Evolutionary conservation across 1,140 invertebrate genomes (phyloP).

Genomic region (Sinonovacula constricta): DNA sequence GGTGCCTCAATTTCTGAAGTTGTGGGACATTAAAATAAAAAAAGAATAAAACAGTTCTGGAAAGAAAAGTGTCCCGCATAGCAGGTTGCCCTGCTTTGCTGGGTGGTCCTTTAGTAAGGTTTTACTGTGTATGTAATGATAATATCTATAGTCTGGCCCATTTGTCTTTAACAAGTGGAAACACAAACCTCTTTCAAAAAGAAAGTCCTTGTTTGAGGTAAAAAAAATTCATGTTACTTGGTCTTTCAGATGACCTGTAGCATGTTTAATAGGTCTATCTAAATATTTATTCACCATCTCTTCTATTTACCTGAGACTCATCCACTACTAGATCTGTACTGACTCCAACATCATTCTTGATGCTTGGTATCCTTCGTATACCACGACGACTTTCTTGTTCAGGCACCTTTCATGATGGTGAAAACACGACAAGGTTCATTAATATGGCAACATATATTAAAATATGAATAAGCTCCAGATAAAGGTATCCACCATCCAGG

Average conservation of each 20-base stretch:
- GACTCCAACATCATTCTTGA: conserved; percentile 42
- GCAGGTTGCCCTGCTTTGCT: too few species aligned
- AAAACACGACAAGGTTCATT: neutral
- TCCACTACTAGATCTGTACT: conserved; percentile 44
- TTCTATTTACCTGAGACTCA: conserved; percentile 20
- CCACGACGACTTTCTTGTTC: conserved; percentile 55
- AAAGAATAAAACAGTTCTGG: too few species aligned
- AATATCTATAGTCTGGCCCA: neutral
- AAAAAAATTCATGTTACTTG: neutral
- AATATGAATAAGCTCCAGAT: too few species aligned
- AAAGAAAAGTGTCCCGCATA: too few species aligned
- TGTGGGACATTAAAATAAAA: too few species aligned
- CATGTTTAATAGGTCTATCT: too few species aligned
- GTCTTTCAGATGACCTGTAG: neutral
- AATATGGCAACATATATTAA: too few species aligned
- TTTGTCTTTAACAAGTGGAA: neutral
- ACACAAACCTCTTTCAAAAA: neutral
- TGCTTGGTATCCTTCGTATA: conserved; percentile 51
- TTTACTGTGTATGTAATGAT: too few species aligned
- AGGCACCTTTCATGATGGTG: conserved; percentile 47
- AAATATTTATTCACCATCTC: neutral
- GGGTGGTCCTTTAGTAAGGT: too few species aligned
- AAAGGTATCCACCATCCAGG: too few species aligned
- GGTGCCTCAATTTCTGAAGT: too few species aligned
- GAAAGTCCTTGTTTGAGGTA: neutral